Evolutionary conservation across 2,113 vertebrate genomes (phyloP).

Genomic region (Speoplatyrhinus poulsoni): DNA sequence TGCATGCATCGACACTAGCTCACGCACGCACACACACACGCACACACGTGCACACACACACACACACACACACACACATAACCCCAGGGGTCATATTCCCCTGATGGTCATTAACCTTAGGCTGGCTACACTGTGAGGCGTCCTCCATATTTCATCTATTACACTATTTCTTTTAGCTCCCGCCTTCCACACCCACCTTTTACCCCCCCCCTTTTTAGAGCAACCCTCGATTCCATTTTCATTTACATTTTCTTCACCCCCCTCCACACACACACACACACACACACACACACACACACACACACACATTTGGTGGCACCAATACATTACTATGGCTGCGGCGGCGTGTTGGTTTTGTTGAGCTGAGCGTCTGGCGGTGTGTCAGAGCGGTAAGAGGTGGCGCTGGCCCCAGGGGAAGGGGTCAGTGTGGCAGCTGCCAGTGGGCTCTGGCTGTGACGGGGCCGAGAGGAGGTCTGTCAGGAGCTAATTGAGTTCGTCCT

Average conservation of each 20-base stretch:
- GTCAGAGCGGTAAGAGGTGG: slow-evolving; percentile 61
- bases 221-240: slow-evolving; percentile 37
- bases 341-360: slow-evolving; percentile 31
- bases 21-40: not conserved
- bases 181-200: slow-evolving; percentile 32
- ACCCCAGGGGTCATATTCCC: slow-evolving; percentile 67
- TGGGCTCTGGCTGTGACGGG: slow-evolving; percentile 59
- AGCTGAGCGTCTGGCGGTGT: slow-evolving; percentile 32
- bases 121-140: slow-evolving; percentile 47
- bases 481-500: slow-evolving; percentile 82
- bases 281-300: slow-evolving; percentile 15
- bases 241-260: slow-evolving; percentile 35
- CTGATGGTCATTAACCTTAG: slow-evolving; percentile 70
- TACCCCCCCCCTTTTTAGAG: slow-evolving; percentile 15
- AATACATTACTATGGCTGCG: slow-evolving; percentile 32
- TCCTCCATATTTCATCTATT: slow-evolving; percentile 64
- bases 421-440: slow-evolving; percentile 72
- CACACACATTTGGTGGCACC: slow-evolving; percentile 22
- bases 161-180: slow-evolving; percentile 50
- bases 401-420: slow-evolving; percentile 69
- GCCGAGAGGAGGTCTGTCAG: slow-evolving; percentile 73
- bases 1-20: slow-evolving; percentile 11
- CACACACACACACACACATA: slow-evolving; percentile 14
- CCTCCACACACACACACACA: not conserved
- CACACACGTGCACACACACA: slow-evolving; percentile 1